Conservation (phyloP, 1,140 invertebrate species). For the Calephelis nemesis region DNA sequence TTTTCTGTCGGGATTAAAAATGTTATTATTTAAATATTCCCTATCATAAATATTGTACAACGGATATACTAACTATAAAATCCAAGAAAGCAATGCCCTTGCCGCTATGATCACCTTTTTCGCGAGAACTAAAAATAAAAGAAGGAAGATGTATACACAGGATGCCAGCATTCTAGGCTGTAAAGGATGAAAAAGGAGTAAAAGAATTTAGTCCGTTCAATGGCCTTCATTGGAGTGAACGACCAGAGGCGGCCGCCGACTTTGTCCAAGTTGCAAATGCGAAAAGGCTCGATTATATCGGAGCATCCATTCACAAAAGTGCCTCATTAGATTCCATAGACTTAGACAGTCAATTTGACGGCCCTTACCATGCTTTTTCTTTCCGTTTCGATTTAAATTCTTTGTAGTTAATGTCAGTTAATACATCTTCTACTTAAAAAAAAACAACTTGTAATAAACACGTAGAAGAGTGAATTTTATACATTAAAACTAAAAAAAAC, state of each 20-base stretch:
- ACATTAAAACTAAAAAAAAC: no score
- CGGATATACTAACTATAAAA: constrained; percentile 66
- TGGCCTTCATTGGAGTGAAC: constrained; percentile 53
- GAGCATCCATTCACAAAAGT: constrained; percentile 53
- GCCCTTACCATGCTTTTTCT: no score
- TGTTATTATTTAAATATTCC: constrained; percentile 52
- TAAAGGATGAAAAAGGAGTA: constrained; percentile 58
- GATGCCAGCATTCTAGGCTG: constrained; percentile 61
- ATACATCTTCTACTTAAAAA: no score
- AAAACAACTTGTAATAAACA: no score
- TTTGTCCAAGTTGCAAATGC: constrained; percentile 44
- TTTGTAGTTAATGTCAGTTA: no score
- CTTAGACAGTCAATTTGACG: no score
- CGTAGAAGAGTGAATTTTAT: no score
- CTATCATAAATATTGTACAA: constrained; percentile 69
- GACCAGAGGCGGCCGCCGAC: constrained; percentile 49
- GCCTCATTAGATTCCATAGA: constrained; percentile 1
- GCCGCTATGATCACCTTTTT: constrained; percentile 61
- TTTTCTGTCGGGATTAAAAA: no score
- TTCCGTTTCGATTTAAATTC: no score
- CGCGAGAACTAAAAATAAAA: constrained; percentile 71
- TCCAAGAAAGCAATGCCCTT: constrained; percentile 65
- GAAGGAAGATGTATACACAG: constrained; percentile 58
- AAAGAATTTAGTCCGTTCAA: constrained; percentile 59
- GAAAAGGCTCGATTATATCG: constrained; percentile 40